A percentile compares a stretch with the other conserved stretches of the same genome.
These are phyloP conservation scores for Hedya salicella DNA, from an alignment of 2,888 invertebrate genomes.

Conservation along the genomic window DNA sequence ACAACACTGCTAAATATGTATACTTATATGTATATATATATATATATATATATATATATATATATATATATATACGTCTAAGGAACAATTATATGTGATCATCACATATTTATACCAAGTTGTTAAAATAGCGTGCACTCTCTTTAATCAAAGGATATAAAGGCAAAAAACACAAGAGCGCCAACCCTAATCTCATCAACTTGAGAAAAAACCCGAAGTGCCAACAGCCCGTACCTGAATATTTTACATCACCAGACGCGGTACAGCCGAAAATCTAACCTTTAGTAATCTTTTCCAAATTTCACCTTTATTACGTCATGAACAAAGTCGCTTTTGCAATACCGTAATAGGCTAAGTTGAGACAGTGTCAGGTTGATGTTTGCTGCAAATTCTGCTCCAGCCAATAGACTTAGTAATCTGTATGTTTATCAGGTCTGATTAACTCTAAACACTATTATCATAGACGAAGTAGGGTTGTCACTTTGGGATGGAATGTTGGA, in stretches of 20 bases:
- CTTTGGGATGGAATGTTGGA: background rate
- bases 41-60: no score
- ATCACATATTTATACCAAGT: no score
- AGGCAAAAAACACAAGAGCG: no score
- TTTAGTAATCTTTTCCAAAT: background rate
- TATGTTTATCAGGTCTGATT: slow-evolving; percentile 3
- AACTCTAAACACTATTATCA: slow-evolving; percentile 1
- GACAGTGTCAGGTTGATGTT: background rate
- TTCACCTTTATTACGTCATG: background rate
- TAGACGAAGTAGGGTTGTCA: background rate
- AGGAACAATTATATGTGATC: no score
- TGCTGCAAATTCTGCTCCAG: background rate
- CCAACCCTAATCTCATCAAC: background rate
- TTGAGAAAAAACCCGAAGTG: background rate
- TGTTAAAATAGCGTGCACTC: no score
- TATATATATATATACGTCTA: no score
- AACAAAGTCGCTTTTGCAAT: background rate
- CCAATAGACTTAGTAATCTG: background rate
- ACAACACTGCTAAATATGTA: no score
- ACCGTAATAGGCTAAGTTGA: background rate
- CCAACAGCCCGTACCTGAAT: background rate
- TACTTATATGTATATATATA: no score
- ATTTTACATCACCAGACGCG: background rate
- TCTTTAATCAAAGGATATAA: no score
- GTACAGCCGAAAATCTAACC: background rate